Evolutionary conservation across 1,140 invertebrate species (phyloP).

Genomic region (Subanguina moxae): DNA sequence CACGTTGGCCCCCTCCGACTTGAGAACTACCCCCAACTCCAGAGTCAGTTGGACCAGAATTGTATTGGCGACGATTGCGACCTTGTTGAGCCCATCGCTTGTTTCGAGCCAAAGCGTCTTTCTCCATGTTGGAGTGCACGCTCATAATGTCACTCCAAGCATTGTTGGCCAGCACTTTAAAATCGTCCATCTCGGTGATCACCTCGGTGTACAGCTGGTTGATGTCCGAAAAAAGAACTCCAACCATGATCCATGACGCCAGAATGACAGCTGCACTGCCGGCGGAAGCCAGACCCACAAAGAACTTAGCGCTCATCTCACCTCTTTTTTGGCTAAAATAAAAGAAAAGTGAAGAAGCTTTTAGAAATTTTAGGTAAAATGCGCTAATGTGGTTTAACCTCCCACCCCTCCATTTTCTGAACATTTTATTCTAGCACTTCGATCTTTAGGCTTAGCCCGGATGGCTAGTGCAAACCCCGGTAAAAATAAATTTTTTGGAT

Average conservation of each 20-base stretch:
- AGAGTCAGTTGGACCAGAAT: not conserved
- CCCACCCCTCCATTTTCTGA: no score
- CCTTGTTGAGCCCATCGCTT: not conserved
- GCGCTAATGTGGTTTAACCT: no score
- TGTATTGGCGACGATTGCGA: conserved; percentile 36
- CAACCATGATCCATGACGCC: not conserved
- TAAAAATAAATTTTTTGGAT: no score
- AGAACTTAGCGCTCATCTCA: conserved; percentile 1
- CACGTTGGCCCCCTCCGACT: conserved; percentile 15
- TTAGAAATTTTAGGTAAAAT: no score
- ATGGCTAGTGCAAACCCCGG: no score
- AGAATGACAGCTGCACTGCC: not conserved
- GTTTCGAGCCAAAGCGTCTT: no score
- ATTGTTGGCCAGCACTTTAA: conserved; percentile 2
- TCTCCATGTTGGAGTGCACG: not conserved
- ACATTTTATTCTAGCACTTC: no score
- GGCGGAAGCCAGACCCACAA: not conserved
- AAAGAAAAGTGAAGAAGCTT: no score
- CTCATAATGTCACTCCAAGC: conserved; percentile 1
- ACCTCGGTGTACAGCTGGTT: not conserved
- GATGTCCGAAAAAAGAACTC: conserved; percentile 4
- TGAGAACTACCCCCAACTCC: conserved; percentile 11
- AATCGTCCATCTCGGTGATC: conserved; percentile 2
- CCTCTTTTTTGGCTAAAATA: no score
- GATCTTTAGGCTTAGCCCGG: no score